Evolutionary conservation across 2,797 vertebrate species (phyloP).

Genomic region (Sebastes melanostomus): DNA sequence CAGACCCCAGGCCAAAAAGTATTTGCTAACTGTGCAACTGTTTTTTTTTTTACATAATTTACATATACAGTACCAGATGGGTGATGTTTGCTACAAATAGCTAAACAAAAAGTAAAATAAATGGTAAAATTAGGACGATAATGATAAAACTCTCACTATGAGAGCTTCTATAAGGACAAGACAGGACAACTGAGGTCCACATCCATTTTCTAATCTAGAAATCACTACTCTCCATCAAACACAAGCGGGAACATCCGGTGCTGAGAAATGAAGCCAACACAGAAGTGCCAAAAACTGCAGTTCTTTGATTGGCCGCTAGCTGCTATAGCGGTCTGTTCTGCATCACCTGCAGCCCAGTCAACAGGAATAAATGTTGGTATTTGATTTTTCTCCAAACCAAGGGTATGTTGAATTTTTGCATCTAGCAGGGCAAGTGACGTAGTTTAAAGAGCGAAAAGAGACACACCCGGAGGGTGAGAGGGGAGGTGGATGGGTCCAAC

Average conservation of each 20-base stretch:
- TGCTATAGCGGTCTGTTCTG: too few species aligned
- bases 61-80: not conserved
- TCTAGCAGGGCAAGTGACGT: too few species aligned
- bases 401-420: too few species aligned
- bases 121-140: not conserved
- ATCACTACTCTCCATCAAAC: too few species aligned
- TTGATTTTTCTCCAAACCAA: too few species aligned
- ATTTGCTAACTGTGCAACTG: not conserved
- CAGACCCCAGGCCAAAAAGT: slow-evolving; percentile 5
- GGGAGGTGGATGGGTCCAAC: too few species aligned
- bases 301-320: not conserved
- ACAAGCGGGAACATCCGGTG: not conserved
- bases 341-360: too few species aligned
- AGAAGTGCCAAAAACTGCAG: not conserved
- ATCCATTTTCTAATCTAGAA: too few species aligned
- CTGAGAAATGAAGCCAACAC: too few species aligned
- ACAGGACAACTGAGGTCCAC: not conserved
- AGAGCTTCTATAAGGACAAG: not conserved
- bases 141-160: not conserved
- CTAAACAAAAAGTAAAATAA: not conserved
- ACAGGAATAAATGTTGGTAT: too few species aligned
- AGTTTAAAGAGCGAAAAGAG: too few species aligned
- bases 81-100: not conserved
- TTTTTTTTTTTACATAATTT: slow-evolving; percentile 10
- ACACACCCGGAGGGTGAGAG: too few species aligned